A percentile compares a stretch with the other conserved stretches of the same genome.
Conservation (phyloP, 92 coral and sea anemone species). For the Palythoa grandis region DNA sequence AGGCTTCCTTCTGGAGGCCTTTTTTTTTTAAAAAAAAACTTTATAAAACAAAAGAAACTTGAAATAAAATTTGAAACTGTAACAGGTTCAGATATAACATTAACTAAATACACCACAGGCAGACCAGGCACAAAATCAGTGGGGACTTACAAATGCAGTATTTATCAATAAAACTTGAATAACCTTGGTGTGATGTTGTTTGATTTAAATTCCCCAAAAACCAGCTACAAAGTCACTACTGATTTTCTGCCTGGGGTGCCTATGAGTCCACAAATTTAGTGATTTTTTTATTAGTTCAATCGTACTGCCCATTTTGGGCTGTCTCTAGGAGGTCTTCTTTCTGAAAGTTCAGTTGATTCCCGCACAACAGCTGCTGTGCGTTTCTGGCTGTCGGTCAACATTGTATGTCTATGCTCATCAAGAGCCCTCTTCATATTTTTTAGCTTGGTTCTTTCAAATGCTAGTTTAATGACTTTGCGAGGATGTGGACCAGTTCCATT, state of each 20-base stretch:
- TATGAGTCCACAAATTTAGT: constrained; percentile 1
- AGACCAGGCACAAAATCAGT: too few species aligned
- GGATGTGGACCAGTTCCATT: not conserved
- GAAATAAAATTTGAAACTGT: constrained; percentile 1
- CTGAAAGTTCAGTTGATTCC: too few species aligned
- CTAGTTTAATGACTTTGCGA: not conserved
- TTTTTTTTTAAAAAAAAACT: too few species aligned
- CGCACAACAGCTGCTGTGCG: constrained; percentile 20
- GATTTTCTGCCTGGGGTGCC: not conserved
- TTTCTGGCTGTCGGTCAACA: constrained; percentile 21
- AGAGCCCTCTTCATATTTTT: not conserved
- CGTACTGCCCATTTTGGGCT: constrained; percentile 32
- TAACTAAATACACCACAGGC: not conserved
- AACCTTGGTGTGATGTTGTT: not conserved
- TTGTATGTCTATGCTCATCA: not conserved
- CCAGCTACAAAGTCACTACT: not conserved
- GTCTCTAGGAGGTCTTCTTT: constrained; percentile 19
- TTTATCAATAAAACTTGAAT: not conserved
- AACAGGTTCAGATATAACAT: not conserved
- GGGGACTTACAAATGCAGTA: too few species aligned
- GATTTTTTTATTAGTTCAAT: too few species aligned
- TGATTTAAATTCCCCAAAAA: constrained; percentile 17
- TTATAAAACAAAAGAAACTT: constrained; percentile 1
- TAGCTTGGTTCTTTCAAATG: not conserved
- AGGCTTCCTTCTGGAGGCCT: too few species aligned